A percentile compares a stretch with the other conserved stretches of the same genome.
Conservation (phyloP, 35 echinoderm and acorn worm genomes). For the Holothuria glaberrima region DNA sequence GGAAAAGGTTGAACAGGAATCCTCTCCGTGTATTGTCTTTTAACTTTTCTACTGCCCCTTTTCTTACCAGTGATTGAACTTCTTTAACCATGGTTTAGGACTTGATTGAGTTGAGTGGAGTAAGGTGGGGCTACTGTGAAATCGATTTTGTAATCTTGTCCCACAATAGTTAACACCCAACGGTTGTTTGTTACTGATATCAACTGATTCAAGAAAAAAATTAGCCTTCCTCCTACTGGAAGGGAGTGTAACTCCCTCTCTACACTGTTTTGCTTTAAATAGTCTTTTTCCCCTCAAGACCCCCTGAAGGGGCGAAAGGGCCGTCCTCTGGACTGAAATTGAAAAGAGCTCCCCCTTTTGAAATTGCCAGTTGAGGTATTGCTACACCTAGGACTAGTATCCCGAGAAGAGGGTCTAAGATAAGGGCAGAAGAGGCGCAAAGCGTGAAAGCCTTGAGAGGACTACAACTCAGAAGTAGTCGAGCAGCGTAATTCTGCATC, state of each 20-base stretch:
- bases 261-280: background rate
- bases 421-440: background rate
- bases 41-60: background rate
- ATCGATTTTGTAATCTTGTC: background rate
- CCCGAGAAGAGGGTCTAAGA: background rate
- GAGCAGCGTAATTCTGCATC: background rate
- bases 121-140: background rate
- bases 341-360: conserved; percentile 5
- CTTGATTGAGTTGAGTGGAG: background rate
- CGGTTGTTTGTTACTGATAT: background rate
- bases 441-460: background rate
- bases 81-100: background rate
- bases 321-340: background rate
- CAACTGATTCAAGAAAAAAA: background rate
- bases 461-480: background rate
- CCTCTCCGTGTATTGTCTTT: background rate
- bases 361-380: background rate
- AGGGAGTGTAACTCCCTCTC: background rate
- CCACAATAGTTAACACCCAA: background rate
- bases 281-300: background rate
- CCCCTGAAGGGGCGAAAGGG: conserved; percentile 1
- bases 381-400: background rate
- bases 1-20: background rate
- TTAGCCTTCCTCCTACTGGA: conserved; percentile 3
- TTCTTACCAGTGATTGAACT: background rate